phyloP scores from a whole-genome alignment of 2,888 invertebrate species.

The Meandrusa payeni region DNA sequence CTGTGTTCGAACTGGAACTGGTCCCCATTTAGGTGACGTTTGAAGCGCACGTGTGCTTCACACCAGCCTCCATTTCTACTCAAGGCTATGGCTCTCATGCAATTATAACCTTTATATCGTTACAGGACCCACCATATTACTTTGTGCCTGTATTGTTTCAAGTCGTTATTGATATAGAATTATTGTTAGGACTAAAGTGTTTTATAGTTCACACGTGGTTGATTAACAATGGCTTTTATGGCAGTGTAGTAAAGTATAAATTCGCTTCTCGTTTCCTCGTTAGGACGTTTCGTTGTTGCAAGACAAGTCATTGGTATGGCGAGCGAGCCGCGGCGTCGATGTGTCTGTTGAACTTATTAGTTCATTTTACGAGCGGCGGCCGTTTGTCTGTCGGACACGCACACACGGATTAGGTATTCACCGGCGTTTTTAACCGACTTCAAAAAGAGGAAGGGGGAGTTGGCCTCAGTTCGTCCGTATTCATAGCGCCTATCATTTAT shows the following conservation, averaged over 20 bases:
- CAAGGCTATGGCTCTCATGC: slow-evolving; percentile 21
- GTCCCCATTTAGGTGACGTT: slow-evolving; percentile 71
- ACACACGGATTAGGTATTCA: slow-evolving; percentile 26
- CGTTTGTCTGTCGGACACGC: slow-evolving; percentile 46
- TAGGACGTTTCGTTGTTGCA: slow-evolving; percentile 42
- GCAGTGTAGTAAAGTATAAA: slow-evolving; percentile 32
- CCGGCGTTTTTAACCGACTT: slow-evolving; percentile 12
- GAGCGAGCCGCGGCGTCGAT: slow-evolving; percentile 69
- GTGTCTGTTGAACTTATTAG: slow-evolving; percentile 75
- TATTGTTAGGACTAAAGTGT: slow-evolving; percentile 48
- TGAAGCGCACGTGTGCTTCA: slow-evolving; percentile 71
- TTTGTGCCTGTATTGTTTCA: slow-evolving; percentile 31
- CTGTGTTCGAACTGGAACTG: slow-evolving; percentile 60
- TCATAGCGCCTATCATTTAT: too few species aligned
- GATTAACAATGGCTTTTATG: slow-evolving; percentile 36
- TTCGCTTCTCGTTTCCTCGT: slow-evolving; percentile 29
- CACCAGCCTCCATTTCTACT: slow-evolving; percentile 48
- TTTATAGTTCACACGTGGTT: slow-evolving; percentile 41
- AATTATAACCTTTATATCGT: slow-evolving; percentile 34
- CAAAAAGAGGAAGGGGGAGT: too few species aligned
- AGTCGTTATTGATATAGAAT: slow-evolving; percentile 45
- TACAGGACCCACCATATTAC: slow-evolving; percentile 34
- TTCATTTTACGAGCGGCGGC: slow-evolving; percentile 60
- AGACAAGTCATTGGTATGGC: slow-evolving; percentile 57
- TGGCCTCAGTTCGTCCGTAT: too few species aligned